A percentile compares a stretch with the other conserved stretches of the same genome.
Evolutionary conservation across 1,140 invertebrate species (phyloP).

Genomic region (Dendroctonus ponderosae): DNA sequence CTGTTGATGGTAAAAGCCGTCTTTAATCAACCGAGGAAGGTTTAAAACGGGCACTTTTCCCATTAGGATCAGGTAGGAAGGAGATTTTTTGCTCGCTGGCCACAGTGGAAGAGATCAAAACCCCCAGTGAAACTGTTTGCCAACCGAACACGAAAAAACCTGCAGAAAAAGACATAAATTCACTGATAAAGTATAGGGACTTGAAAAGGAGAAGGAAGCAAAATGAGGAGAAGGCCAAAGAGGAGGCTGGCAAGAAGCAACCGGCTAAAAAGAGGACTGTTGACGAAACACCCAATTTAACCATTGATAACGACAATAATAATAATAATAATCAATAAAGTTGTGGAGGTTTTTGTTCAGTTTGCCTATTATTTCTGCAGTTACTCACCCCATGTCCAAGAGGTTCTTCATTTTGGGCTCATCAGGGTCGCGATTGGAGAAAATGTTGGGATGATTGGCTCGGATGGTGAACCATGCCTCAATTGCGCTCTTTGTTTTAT

Average conservation of each 20-base stretch:
- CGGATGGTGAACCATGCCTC: slow-evolving; percentile 60
- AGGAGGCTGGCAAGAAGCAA: background rate
- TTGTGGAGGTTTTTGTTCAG: background rate
- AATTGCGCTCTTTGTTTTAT: slow-evolving; percentile 59
- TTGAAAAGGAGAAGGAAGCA: background rate
- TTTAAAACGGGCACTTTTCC: background rate
- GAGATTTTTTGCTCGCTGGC: slow-evolving; percentile 6
- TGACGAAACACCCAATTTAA: background rate
- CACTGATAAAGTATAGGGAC: background rate
- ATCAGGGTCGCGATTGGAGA: slow-evolving; percentile 55
- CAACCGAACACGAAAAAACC: background rate
- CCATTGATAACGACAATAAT: background rate
- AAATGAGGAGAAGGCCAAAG: background rate
- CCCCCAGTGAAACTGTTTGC: background rate
- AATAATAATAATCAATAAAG: background rate
- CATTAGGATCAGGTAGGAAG: background rate
- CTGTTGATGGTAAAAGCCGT: background rate
- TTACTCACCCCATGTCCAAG: slow-evolving; percentile 56
- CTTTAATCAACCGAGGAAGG: background rate
- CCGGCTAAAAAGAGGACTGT: background rate
- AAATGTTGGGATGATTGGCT: slow-evolving; percentile 56
- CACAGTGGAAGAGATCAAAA: slow-evolving; percentile 19
- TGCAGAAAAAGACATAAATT: background rate
- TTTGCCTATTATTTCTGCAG: background rate
- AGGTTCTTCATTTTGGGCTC: slow-evolving; percentile 53